Percentiles rank a stretch among this genome's conserved stretches.
Evolutionary conservation across 1,140 invertebrate genomes (phyloP).

Genomic region (Micrasema longulum): DNA sequence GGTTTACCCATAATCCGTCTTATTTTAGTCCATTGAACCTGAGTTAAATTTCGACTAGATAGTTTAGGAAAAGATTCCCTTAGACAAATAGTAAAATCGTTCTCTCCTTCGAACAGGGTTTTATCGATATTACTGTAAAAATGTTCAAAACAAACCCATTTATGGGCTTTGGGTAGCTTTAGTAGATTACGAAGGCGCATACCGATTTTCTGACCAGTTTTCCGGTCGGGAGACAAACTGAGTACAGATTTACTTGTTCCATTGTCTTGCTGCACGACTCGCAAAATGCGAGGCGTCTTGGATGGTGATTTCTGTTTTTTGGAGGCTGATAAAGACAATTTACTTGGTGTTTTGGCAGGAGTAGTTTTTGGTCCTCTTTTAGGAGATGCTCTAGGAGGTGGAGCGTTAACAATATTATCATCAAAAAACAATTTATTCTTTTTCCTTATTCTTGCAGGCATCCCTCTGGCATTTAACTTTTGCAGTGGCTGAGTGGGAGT

Average conservation of each 20-base stretch:
- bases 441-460: slow-evolving; percentile 90
- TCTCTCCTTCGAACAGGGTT: slow-evolving; percentile 93
- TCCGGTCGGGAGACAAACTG: slow-evolving; percentile 74
- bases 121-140: slow-evolving; percentile 99
- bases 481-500: slow-evolving; percentile 77
- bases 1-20: slow-evolving; percentile 97
- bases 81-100: slow-evolving; percentile 96
- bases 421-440: slow-evolving; percentile 92
- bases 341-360: slow-evolving; percentile 66
- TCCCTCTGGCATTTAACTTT: slow-evolving; percentile 85
- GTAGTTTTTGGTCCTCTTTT: slow-evolving; percentile 70
- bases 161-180: slow-evolving; percentile 98
- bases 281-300: slow-evolving; percentile 58
- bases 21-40: slow-evolving; percentile 96
- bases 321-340: slow-evolving; percentile 59
- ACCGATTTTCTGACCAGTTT: slow-evolving; percentile 89
- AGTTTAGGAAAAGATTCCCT: slow-evolving; percentile 95
- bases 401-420: slow-evolving; percentile 88
- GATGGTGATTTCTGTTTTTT: slow-evolving; percentile 65
- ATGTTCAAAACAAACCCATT: slow-evolving; percentile 99
- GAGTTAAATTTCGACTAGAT: slow-evolving; percentile 85
- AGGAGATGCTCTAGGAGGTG: slow-evolving; percentile 76
- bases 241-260: slow-evolving; percentile 14
- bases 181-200: slow-evolving; percentile 93
- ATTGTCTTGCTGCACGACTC: slow-evolving; percentile 17